Base-by-base conservation (phyloP, 2,888 invertebrate species). In the Siphonodentalium dalli region DNA sequence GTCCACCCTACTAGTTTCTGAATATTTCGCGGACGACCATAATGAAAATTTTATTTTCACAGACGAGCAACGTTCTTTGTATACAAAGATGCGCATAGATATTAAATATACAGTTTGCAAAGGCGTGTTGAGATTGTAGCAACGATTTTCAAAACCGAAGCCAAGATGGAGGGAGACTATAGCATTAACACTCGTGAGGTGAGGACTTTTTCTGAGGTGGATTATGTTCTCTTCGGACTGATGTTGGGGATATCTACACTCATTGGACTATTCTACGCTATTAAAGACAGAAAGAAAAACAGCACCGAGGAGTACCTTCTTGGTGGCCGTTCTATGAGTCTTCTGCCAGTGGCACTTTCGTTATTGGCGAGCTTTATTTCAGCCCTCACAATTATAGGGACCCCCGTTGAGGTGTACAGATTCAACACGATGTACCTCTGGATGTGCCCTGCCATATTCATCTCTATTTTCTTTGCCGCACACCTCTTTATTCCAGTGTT, bases 311-410 rank as follows among this genome's bases (percentile, higher is more conserved):
- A 72, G 21, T 75, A 71, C 42, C 56, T 74, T 3, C 58, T 77
- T 44, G 77, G 68, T 5, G 72, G 73, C 23, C 49, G 74, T 6
- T 54, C 63, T n/a, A 74, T 77, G 72, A 54, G 61, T 9, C 61
- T 71, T 3, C 33, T 68, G 20, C 77, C 77, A 0, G 74, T 76
- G 8, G 56, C 75, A 0, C 58, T 77, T 57, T 77, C 77, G n/a
- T 46, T 77, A 18, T 55, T 77, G 15, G 75, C 77, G 18, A 72
- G 70, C 52, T 77, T 77, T 59, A 76, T 77, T 51, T 75, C 75
- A 6, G 77, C 77, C 37, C 75, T 77, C 31, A 75, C 77, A 0
- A 57, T 77, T 35, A 66, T 77, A 6, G 75, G 75, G 1, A 72
- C 68, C 1, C 75, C 76, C 13, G 66, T 72, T 0, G 77, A 77